phyloP scores from a whole-genome alignment of 2,888 invertebrate species.

The Phengaris alcon region DNA sequence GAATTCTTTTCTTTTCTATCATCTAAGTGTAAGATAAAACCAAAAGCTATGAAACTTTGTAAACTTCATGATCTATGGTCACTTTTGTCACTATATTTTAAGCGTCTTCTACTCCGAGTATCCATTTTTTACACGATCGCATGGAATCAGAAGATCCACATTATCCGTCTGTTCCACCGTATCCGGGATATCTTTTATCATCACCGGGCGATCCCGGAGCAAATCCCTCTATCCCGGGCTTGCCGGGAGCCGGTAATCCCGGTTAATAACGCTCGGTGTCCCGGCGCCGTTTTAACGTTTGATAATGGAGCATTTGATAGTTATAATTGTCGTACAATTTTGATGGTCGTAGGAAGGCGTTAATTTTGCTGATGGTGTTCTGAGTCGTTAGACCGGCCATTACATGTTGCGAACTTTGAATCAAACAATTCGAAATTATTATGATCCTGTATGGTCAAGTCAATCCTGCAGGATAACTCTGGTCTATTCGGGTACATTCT shows the following conservation, averaged over 20 bases:
- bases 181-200: slow-evolving; percentile 70
- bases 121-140: slow-evolving; percentile 23
- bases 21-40: not conserved
- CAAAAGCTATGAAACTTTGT: not conserved
- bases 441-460: not conserved
- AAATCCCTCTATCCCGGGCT: slow-evolving; percentile 76
- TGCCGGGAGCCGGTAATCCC: slow-evolving; percentile 73
- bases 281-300: slow-evolving; percentile 55
- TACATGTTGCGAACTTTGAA: not conserved
- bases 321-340: slow-evolving; percentile 64
- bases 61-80: not conserved
- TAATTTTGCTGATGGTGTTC: slow-evolving; percentile 28
- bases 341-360: slow-evolving; percentile 37
- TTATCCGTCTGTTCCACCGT: slow-evolving; percentile 45
- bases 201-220: slow-evolving; percentile 71
- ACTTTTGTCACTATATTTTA: not conserved
- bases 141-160: slow-evolving; percentile 36
- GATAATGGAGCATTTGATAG: slow-evolving; percentile 69
- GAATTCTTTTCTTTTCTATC: not conserved
- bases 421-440: slow-evolving; percentile 12
- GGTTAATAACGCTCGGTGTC: slow-evolving; percentile 71
- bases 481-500: not conserved
- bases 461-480: not conserved
- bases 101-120: not conserved
- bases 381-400: slow-evolving; percentile 1